Conservation (phyloP, 2,797 vertebrate species). For the Prionace glauca region DNA sequence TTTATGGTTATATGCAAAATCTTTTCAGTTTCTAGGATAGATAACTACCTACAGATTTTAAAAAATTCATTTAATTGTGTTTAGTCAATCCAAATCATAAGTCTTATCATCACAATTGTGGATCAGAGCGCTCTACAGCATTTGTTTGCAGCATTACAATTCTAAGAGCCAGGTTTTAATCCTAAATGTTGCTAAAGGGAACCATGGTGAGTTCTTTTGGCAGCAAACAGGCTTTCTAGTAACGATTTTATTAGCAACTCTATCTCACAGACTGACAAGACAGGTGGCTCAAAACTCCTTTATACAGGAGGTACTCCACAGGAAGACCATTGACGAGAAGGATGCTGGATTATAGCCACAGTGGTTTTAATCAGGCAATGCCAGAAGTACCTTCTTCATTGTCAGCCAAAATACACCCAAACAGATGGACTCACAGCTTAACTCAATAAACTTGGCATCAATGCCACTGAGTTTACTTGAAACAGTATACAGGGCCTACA, state of each 20-base stretch:
- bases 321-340: not conserved
- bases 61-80: not conserved
- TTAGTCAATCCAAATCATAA: not conserved
- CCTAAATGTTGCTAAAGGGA: conserved; percentile 9
- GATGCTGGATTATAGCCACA: not conserved
- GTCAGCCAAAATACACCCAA: not conserved
- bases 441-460: not conserved
- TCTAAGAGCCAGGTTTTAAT: not conserved
- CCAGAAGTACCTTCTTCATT: not conserved
- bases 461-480: not conserved
- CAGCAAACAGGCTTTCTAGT: not conserved
- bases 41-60: not conserved
- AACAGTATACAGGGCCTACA: not conserved
- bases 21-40: not conserved
- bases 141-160: not conserved
- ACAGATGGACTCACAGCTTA: not conserved
- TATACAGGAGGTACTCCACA: not conserved
- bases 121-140: no score
- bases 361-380: not conserved
- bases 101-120: not conserved
- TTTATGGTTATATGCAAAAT: not conserved
- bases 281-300: not conserved
- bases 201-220: not conserved
- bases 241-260: not conserved
- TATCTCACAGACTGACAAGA: conserved; percentile 22